A percentile compares a stretch with the other conserved stretches of the same genome.
phyloP scores from a whole-genome alignment of 2,888 invertebrate species.

The Ormyrus nitidulus region DNA sequence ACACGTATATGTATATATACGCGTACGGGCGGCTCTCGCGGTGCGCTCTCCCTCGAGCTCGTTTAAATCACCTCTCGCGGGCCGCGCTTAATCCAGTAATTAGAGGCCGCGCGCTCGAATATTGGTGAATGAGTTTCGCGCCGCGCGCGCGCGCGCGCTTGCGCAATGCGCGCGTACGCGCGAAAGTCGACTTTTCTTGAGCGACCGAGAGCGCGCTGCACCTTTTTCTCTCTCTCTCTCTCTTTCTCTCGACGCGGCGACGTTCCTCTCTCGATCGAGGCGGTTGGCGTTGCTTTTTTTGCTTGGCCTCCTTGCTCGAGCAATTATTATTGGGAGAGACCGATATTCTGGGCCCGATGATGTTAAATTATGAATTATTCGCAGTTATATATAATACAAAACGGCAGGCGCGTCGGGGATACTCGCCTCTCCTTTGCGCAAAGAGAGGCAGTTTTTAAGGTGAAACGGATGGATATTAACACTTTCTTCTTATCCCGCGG shows the following conservation, averaged over 20 bases:
- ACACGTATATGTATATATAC: neutral
- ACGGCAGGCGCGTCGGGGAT: conserved; percentile 18
- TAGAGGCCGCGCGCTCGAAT: conserved; percentile 9
- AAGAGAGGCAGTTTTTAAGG: neutral
- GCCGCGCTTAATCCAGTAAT: conserved; percentile 25
- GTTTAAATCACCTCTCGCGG: conserved; percentile 1
- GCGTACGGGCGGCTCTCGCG: no score
- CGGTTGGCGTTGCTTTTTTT: neutral
- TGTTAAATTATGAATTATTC: conserved; percentile 53
- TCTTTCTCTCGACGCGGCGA: no score
- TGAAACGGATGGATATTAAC: conserved; percentile 41
- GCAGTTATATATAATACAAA: conserved; percentile 26
- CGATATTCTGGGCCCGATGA: conserved; percentile 32
- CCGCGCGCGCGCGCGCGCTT: conserved; percentile 6
- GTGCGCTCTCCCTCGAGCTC: neutral
- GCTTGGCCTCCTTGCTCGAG: conserved; percentile 32
- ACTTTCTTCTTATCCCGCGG: conserved; percentile 42
- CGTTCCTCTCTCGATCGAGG: no score
- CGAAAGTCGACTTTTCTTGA: neutral
- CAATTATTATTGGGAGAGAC: conserved; percentile 15
- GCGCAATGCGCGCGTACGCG: conserved; percentile 3
- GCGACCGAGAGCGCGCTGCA: neutral
- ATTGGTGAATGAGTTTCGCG: conserved; percentile 16
- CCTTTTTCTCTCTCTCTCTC: no score
- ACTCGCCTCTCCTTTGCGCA: neutral